A percentile compares a stretch with the other conserved stretches of the same genome.
Evolutionary conservation across 2,113 vertebrate species (phyloP).

Genomic region (Todiramphus chloris): DNA sequence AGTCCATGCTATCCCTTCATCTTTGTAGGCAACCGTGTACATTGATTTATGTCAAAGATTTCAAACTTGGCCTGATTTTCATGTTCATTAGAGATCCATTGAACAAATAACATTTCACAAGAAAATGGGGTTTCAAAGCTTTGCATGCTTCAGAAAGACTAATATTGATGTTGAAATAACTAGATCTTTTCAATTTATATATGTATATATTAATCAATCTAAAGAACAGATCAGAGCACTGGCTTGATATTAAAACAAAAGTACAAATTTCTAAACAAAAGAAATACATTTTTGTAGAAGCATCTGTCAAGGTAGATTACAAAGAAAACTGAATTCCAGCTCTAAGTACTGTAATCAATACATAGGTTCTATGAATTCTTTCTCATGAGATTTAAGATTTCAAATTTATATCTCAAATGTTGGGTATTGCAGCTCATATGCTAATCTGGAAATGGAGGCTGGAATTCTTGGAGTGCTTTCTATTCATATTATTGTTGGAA

Average conservation of each 20-base stretch:
- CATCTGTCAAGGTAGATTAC: background rate
- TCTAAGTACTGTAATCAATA: background rate
- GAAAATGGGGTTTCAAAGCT: background rate
- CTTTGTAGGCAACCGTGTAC: background rate
- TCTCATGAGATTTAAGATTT: background rate
- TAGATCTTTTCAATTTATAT: background rate
- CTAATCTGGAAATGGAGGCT: background rate
- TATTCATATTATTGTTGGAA: background rate
- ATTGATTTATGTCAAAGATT: slow-evolving; percentile 4
- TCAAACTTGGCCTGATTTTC: slow-evolving; percentile 23
- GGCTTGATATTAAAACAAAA: background rate
- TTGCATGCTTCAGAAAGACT: background rate
- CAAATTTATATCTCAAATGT: background rate
- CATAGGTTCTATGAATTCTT: background rate
- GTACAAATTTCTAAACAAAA: background rate
- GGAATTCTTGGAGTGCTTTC: background rate
- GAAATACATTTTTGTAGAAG: background rate
- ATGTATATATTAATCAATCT: background rate
- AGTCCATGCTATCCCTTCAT: background rate
- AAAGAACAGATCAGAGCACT: background rate
- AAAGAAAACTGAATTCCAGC: background rate
- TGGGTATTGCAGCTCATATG: background rate
- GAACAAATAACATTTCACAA: background rate
- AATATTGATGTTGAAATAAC: background rate
- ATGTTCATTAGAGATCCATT: background rate